These are phyloP conservation scores for Hyperoplus immaculatus DNA, from an alignment of 2,797 vertebrate genomes.

Conservation along the genomic window DNA sequence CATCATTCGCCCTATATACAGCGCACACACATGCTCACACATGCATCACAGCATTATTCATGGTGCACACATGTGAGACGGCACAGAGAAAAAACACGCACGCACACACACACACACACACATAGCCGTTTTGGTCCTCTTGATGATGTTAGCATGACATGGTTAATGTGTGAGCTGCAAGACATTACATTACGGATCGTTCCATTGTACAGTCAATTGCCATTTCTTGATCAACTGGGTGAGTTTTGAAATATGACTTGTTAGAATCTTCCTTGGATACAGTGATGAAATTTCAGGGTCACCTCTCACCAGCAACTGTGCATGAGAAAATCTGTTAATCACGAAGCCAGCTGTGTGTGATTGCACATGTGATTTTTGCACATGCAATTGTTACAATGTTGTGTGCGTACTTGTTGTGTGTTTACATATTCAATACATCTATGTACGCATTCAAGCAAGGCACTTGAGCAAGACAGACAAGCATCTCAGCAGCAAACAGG, in stretches of 20 bases:
- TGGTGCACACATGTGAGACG: constrained; percentile 59
- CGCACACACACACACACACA: constrained; percentile 5
- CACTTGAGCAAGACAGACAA: constrained; percentile 44
- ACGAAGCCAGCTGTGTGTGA: constrained; percentile 10
- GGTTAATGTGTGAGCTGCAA: constrained; percentile 47
- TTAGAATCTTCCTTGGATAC: constrained; percentile 8
- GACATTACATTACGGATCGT: constrained; percentile 15
- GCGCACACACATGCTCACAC: constrained; percentile 61
- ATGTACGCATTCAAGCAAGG: constrained; percentile 19
- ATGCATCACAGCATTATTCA: constrained; percentile 68
- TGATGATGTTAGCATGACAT: constrained; percentile 27
- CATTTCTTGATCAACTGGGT: constrained; percentile 30
- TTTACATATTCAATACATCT: constrained; percentile 13
- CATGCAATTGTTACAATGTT: neutral
- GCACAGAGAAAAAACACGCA: constrained; percentile 39
- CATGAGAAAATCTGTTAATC: constrained; percentile 35
- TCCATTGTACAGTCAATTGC: constrained; percentile 18
- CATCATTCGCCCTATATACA: constrained; percentile 82
- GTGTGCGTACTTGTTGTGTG: neutral
- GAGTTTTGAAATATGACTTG: constrained; percentile 5
- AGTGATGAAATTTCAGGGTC: constrained; percentile 36
- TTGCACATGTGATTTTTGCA: neutral
- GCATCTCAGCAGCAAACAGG: constrained; percentile 53
- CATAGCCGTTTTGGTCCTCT: constrained; percentile 10
- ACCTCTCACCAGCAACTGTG: neutral